phyloP scores from a whole-genome alignment of 2,113 vertebrate genomes.

The Gulo gulo region DNA sequence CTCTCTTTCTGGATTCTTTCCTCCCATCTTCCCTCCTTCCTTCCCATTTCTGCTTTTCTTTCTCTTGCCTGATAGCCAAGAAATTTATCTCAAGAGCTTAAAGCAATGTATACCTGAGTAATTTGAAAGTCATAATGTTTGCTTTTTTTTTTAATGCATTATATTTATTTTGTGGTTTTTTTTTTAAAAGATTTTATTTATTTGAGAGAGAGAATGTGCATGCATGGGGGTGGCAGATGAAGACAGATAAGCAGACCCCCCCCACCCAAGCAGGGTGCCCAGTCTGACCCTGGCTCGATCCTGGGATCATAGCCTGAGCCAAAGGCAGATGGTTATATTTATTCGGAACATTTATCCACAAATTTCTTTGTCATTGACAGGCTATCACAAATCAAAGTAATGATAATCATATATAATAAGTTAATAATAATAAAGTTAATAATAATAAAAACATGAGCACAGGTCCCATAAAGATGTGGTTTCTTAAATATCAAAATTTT shows the following conservation, averaged over 20 bases:
- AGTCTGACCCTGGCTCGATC: no score
- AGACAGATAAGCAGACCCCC: not conserved
- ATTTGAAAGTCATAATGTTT: slow-evolving; percentile 15
- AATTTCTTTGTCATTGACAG: not conserved
- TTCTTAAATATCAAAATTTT: not conserved
- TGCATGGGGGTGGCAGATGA: not conserved
- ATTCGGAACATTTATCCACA: not conserved
- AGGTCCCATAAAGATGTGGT: not conserved
- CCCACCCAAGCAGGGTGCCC: no score
- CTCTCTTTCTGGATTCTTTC: not conserved
- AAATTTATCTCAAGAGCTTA: not conserved
- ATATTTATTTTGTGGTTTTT: no score
- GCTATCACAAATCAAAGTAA: slow-evolving; percentile 13
- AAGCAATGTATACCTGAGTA: not conserved
- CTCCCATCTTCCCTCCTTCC: not conserved
- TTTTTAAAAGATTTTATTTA: no score
- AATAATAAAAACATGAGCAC: not conserved
- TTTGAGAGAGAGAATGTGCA: no score
- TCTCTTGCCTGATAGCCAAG: not conserved
- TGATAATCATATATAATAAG: not conserved
- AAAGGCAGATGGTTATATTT: no score
- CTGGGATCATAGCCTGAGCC: no score
- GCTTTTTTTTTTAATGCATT: not conserved
- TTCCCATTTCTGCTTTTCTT: not conserved
- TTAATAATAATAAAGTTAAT: not conserved